phyloP scores from a whole-genome alignment of 2,888 invertebrate genomes.

The Trilocha varians region DNA sequence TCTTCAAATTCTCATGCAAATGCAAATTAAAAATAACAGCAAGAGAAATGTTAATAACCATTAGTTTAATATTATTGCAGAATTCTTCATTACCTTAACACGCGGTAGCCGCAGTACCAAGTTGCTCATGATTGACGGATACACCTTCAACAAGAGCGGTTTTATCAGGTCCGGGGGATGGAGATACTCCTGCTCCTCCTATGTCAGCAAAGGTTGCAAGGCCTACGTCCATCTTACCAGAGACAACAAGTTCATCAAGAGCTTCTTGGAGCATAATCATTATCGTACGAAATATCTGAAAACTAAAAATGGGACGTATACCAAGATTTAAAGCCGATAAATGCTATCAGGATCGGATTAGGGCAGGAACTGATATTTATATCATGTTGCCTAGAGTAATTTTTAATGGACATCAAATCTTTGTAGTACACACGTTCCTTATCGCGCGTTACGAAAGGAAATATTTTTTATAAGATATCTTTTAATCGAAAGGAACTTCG shows the following conservation, averaged over 20 bases:
- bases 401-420: no score
- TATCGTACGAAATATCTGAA: slow-evolving; percentile 10
- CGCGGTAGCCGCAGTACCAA: slow-evolving; percentile 22
- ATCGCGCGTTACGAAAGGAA: no score
- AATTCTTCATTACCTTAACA: slow-evolving; percentile 17
- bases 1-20: no score
- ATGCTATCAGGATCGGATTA: no score
- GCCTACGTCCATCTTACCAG: slow-evolving; percentile 22
- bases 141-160: slow-evolving; percentile 31
- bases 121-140: slow-evolving; percentile 27
- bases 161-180: slow-evolving; percentile 24
- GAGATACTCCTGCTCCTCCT: slow-evolving; percentile 34
- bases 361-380: no score
- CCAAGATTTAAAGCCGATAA: neutral
- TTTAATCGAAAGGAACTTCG: no score
- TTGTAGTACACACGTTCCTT: no score
- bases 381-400: no score
- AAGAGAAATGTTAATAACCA: no score
- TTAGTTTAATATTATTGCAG: slow-evolving; percentile 11
- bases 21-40: no score
- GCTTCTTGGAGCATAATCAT: slow-evolving; percentile 17
- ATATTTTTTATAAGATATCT: no score
- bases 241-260: slow-evolving; percentile 12
- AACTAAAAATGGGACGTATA: slow-evolving; percentile 12
- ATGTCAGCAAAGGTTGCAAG: slow-evolving; percentile 25